Conservation (phyloP, 2,797 vertebrate genomes). For the Apodemus agrarius region DNA sequence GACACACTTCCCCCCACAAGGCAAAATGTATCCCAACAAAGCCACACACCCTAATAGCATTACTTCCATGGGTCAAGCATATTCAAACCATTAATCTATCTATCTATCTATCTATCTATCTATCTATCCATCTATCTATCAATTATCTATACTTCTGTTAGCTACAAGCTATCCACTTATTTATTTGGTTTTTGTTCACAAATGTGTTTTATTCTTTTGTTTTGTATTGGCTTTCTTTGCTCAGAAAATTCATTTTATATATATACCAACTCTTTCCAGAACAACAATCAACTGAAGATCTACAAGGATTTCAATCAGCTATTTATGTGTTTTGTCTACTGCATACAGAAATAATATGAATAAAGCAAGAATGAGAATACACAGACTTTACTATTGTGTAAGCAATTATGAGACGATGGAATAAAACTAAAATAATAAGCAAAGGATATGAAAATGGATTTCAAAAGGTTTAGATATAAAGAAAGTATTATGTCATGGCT, state of each 20-base stretch:
- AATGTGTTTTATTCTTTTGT: background rate
- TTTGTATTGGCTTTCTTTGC: background rate
- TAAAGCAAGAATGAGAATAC: background rate
- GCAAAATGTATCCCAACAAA: too few species aligned
- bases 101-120: too few species aligned
- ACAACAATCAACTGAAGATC: background rate
- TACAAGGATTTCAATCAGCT: background rate
- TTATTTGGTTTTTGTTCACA: background rate
- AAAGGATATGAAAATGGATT: conserved; percentile 11
- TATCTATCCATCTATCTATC: too few species aligned
- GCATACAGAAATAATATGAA: background rate
- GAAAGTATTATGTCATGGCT: background rate
- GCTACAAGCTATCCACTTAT: background rate
- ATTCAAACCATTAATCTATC: too few species aligned
- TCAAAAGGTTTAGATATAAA: background rate
- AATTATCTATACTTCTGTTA: too few species aligned
- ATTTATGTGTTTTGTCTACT: background rate
- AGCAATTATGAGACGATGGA: background rate
- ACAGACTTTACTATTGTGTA: background rate
- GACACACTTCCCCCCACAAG: too few species aligned
- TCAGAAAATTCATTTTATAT: background rate
- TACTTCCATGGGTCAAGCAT: too few species aligned
- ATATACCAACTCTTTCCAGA: background rate
- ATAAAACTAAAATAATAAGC: background rate
- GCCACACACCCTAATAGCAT: too few species aligned